A percentile compares a stretch with the other conserved stretches of the same genome.
phyloP scores from a whole-genome alignment of 2,888 invertebrate genomes.

The Oithona nana region DNA sequence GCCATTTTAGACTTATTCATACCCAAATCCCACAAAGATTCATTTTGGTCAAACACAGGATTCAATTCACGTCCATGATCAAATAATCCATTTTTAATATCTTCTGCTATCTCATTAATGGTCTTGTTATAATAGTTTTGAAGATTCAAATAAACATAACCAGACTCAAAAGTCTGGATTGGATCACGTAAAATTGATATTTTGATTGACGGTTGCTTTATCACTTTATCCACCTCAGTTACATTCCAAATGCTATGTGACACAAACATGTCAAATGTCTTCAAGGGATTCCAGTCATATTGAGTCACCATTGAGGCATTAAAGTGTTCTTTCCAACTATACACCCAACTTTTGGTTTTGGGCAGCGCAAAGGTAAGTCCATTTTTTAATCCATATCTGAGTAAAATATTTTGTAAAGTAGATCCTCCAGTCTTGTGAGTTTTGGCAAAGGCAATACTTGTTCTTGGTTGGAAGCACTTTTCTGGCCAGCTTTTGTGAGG shows the following conservation, averaged over 20 bases:
- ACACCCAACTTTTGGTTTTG: slow-evolving; percentile 1
- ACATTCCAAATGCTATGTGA: slow-evolving; percentile 1
- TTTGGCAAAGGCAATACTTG: slow-evolving; percentile 8
- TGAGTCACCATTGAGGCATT: not conserved
- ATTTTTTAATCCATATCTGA: slow-evolving; percentile 1
- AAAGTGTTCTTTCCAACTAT: not conserved
- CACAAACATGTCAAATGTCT: not conserved
- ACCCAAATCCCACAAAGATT: slow-evolving; percentile 9
- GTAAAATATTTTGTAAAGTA: slow-evolving; percentile 13
- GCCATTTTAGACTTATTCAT: not conserved
- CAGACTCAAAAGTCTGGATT: slow-evolving; percentile 4
- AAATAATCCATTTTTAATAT: not conserved
- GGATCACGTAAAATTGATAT: slow-evolving; percentile 10
- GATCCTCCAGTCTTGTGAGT: slow-evolving; percentile 17
- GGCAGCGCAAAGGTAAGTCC: slow-evolving; percentile 6
- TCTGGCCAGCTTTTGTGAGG: no score
- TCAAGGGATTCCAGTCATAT: not conserved
- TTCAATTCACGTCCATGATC: not conserved
- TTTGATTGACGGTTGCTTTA: not conserved
- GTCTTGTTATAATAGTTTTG: not conserved
- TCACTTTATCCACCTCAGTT: not conserved
- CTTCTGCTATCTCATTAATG: slow-evolving; percentile 1
- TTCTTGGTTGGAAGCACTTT: no score
- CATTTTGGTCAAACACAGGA: not conserved
- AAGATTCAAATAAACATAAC: slow-evolving; percentile 13